These are phyloP conservation scores for Dusona sp. DNA, from an alignment of 2,888 invertebrate genomes.

Conservation along the genomic window DNA sequence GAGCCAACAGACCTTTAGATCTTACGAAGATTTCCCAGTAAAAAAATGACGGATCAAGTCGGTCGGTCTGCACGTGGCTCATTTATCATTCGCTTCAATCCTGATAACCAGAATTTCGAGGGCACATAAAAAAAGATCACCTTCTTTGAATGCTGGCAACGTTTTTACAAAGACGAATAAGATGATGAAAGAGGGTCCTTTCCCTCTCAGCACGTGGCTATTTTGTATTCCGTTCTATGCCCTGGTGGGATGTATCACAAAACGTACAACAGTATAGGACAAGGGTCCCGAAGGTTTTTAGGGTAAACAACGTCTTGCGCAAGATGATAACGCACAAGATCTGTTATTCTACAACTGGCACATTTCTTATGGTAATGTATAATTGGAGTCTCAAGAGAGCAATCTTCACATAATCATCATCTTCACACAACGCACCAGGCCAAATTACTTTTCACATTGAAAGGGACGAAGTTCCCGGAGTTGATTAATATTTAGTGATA, in stretches of 20 bases:
- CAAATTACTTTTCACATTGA: background rate
- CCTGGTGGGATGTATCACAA: background rate
- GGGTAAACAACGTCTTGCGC: conserved; percentile 6
- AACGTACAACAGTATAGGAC: background rate
- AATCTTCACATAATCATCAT: background rate
- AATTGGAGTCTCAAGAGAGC: background rate
- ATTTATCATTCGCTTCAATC: conserved; percentile 15
- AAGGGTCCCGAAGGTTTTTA: background rate
- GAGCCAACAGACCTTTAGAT: background rate
- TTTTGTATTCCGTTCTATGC: background rate
- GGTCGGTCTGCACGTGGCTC: conserved; percentile 7
- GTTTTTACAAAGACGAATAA: background rate
- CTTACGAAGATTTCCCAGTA: background rate
- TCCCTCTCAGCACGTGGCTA: conserved; percentile 10
- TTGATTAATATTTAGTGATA: background rate
- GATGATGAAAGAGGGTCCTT: background rate
- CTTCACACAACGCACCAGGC: background rate
- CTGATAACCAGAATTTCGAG: background rate
- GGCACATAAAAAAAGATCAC: background rate
- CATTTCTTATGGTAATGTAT: background rate
- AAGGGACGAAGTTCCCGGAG: background rate
- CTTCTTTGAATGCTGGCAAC: background rate
- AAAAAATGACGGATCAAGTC: background rate
- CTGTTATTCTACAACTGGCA: background rate
- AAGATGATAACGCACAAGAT: background rate